Evolutionary conservation across 2,888 invertebrate species (phyloP).

Genomic region (Galeopsomyia nigrocyanea): DNA sequence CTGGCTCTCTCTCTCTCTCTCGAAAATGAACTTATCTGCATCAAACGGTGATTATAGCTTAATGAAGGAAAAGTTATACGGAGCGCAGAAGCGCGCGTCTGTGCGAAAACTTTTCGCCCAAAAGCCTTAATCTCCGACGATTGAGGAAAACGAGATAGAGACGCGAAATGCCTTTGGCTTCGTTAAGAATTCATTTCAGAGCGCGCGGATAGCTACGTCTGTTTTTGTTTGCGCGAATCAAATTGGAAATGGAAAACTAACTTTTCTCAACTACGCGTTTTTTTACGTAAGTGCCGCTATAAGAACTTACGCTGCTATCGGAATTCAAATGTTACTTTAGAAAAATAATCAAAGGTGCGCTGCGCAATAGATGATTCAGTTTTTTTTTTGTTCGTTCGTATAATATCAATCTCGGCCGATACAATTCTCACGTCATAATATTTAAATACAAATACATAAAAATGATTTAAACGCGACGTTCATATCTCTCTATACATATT

Average conservation of each 20-base stretch:
- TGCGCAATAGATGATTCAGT: conserved; percentile 13
- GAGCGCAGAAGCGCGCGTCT: conserved; percentile 41
- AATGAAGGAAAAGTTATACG: conserved; percentile 60
- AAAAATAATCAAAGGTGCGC: background rate
- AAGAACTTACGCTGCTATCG: background rate
- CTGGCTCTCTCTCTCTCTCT: conserved; percentile 47
- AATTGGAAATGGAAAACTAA: no score
- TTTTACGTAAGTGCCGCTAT: conserved; percentile 4
- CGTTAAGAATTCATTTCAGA: conserved; percentile 56
- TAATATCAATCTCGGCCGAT: conserved; percentile 1
- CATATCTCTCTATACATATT: conserved; percentile 10
- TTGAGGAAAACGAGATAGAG: conserved; percentile 51
- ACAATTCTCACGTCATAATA: conserved; percentile 17
- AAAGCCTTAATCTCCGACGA: conserved; percentile 57
- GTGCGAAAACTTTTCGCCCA: conserved; percentile 54
- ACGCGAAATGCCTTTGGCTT: conserved; percentile 25
- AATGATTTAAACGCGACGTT: conserved; percentile 12
- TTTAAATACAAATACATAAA: conserved; percentile 14
- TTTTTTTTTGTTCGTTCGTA: conserved; percentile 5
- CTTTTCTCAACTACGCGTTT: background rate
- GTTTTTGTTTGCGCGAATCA: background rate
- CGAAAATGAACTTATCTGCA: conserved; percentile 63
- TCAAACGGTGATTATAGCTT: conserved; percentile 62
- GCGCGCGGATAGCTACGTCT: conserved; percentile 25
- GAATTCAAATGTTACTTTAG: background rate